Evolutionary conservation across 2,797 vertebrate genomes (phyloP), one percentile per base, ranked within the genome.

Genomic region (Dicrostonyx torquatus): DNA sequence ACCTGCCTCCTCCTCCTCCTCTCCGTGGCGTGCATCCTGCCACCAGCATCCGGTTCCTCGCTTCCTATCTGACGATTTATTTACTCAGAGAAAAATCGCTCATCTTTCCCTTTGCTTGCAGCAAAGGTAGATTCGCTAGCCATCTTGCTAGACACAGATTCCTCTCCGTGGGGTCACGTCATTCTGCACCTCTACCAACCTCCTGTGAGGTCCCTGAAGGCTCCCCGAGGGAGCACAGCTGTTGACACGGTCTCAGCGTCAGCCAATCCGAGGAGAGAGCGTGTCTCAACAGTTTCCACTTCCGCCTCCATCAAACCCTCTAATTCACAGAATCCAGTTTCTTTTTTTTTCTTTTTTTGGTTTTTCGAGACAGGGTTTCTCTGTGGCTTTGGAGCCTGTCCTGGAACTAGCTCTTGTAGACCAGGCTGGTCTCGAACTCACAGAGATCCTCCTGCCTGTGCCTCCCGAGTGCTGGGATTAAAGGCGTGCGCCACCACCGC

Each of bases 171-270:
- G 24, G 77, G 58, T 34, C 70, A 24, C 0, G 5, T 7, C 78
- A 22, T 11, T 53, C 24, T 9, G 34, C 6, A 3, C 11, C 20
- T 31, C 55, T 72, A 24, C 31, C 40, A 31, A n/a, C 43, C 8
- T 2, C 0, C 17, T 1, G 53, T 29, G 31, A 0, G 13, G n/a
- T 15, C 73, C 60, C 43, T 1, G 2, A 7, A 31, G 82, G 20
- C 13, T 12, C 0, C 3, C 34, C 11, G 8, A 24, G 1, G 12
- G 62, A 17, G 31, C 0, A 55, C 53, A 58, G 78, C 78, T 3
- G 55, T 4, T 24, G 2, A 0, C 2, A 12, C 2, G 37, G 37
- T 31, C 1, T 3, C 24, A 13, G 12, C 0, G 40, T 68, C 4
- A 11, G 60, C 24, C 37, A 5, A 8, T 0, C 18, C 20, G 78